A percentile compares a stretch with the other conserved stretches of the same genome.
These are phyloP conservation scores for Brachyistius frenatus DNA, from an alignment of 2,113 vertebrate genomes.

Conservation along the genomic window DNA sequence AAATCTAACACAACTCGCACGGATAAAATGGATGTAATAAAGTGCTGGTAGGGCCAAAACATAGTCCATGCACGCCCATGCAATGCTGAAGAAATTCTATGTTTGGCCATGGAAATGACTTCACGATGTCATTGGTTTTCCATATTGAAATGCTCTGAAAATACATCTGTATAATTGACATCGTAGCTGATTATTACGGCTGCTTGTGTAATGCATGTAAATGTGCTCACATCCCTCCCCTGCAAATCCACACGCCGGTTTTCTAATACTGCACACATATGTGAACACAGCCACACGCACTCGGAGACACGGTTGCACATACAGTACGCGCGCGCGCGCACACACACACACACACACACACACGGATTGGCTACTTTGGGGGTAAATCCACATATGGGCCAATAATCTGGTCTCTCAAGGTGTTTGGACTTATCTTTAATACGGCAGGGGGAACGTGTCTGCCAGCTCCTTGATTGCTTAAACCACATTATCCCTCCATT, in stretches of 20 bases:
- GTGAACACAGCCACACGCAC: constrained; percentile 14
- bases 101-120: background rate
- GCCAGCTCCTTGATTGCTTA: constrained; percentile 76
- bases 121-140: background rate
- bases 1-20: too few species aligned
- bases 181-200: background rate
- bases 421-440: constrained; percentile 78
- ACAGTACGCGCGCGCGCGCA: constrained; percentile 6
- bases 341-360: constrained; percentile 2
- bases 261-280: constrained; percentile 18
- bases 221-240: constrained; percentile 15
- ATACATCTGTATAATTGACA: background rate
- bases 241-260: constrained; percentile 27
- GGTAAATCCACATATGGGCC: constrained; percentile 65
- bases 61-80: background rate
- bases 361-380: constrained; percentile 33
- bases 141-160: background rate
- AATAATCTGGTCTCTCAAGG: constrained; percentile 76
- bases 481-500: constrained; percentile 74
- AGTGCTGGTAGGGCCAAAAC: background rate
- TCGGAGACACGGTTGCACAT: constrained; percentile 21
- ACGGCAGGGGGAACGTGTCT: constrained; percentile 62
- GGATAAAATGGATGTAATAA: background rate
- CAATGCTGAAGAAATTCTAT: too few species aligned
- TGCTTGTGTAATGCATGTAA: constrained; percentile 24